Conservation (phyloP, 2,113 vertebrate genomes). For the Philantomba maxwellii region DNA sequence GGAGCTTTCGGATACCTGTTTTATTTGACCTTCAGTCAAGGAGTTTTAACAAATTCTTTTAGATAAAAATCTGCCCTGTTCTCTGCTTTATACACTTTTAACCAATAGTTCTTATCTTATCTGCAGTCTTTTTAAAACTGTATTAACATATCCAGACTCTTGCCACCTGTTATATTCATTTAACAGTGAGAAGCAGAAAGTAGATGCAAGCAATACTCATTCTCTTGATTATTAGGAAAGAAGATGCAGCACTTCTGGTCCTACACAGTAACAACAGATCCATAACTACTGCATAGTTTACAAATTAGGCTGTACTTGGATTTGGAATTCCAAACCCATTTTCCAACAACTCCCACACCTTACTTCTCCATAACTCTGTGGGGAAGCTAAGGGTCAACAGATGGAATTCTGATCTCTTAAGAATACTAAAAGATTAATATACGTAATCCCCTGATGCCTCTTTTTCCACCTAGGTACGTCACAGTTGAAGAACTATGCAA, state of each 20-base stretch:
- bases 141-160: background rate
- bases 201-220: background rate
- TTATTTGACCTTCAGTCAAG: background rate
- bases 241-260: background rate
- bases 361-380: background rate
- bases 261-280: background rate
- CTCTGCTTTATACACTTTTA: background rate
- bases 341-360: background rate
- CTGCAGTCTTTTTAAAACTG: background rate
- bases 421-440: background rate
- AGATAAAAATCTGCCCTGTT: background rate
- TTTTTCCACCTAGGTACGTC: background rate
- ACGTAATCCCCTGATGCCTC: background rate
- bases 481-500: background rate
- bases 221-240: background rate
- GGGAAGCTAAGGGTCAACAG: background rate
- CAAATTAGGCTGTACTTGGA: background rate
- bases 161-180: background rate
- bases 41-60: background rate
- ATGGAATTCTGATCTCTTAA: background rate
- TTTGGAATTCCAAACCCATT: background rate
- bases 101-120: background rate
- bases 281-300: background rate
- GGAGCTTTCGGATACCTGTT: background rate
- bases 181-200: background rate